These are phyloP conservation scores for Anoplopoma fimbria DNA, from an alignment of 2,113 vertebrate species.

Conservation along the genomic window DNA sequence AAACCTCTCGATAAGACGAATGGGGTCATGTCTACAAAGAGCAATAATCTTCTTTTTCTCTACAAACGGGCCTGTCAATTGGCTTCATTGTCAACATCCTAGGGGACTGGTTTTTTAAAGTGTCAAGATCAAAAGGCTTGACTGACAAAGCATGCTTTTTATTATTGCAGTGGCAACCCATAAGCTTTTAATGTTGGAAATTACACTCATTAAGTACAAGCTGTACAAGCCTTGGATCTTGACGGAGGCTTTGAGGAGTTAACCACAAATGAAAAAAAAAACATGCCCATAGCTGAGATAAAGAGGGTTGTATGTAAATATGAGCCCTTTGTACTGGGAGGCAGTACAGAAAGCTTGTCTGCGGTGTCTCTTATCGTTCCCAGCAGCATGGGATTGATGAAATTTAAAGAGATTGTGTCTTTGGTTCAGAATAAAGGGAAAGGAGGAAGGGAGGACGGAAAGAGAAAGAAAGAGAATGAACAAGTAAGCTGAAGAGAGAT, in stretches of 20 bases:
- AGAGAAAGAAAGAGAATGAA: conserved; percentile 33
- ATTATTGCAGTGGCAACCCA: conserved; percentile 72
- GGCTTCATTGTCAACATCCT: conserved; percentile 76
- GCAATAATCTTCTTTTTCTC: conserved; percentile 76
- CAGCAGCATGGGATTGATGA: conserved; percentile 61
- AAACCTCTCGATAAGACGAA: conserved; percentile 70
- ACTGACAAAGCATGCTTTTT: conserved; percentile 79
- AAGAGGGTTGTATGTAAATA: conserved; percentile 78
- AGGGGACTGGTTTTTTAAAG: conserved; percentile 77
- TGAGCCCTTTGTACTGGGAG: conserved; percentile 61
- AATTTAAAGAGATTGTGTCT: conserved; percentile 57
- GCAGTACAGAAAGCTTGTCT: conserved; percentile 44
- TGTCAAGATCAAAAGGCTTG: conserved; percentile 83
- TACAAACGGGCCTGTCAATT: conserved; percentile 74
- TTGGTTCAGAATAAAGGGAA: conserved; percentile 33
- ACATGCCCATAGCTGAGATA: conserved; percentile 54
- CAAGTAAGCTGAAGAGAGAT: conserved; percentile 1
- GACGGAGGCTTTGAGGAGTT: conserved; percentile 73
- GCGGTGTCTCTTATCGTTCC: conserved; percentile 63
- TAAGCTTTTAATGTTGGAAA: conserved; percentile 82
- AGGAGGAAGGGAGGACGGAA: conserved; percentile 4
- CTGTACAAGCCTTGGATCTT: conserved; percentile 75
- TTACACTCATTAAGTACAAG: conserved; percentile 82
- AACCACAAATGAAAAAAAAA: conserved; percentile 73
- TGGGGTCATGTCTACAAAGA: conserved; percentile 77